A percentile compares a stretch with the other conserved stretches of the same genome.
These are phyloP conservation scores for Sebastes matsubarae DNA, from an alignment of 2,797 vertebrate genomes.

Conservation along the genomic window DNA sequence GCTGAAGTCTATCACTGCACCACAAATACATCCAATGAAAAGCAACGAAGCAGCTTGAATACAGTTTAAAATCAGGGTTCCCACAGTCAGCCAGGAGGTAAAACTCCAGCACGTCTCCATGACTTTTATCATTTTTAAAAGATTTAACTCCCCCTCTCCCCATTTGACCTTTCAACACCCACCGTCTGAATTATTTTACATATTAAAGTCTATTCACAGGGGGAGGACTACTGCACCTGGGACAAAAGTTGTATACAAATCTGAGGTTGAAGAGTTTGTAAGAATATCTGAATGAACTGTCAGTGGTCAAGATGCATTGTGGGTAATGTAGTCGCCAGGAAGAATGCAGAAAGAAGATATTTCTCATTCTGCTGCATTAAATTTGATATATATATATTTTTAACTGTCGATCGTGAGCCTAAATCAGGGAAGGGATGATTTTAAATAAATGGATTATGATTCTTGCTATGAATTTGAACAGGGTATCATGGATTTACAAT, in stretches of 20 bases:
- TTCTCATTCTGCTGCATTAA: no score
- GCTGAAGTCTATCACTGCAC: not conserved
- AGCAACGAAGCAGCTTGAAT: not conserved
- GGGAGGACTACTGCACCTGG: no score
- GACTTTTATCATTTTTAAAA: not conserved
- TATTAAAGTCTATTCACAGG: not conserved
- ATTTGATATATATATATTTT: no score
- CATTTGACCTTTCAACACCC: not conserved
- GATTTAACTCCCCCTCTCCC: not conserved
- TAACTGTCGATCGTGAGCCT: not conserved
- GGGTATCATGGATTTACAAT: no score
- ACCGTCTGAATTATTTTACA: not conserved
- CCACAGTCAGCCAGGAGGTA: conserved; percentile 8
- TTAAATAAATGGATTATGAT: not conserved
- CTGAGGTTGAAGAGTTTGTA: no score
- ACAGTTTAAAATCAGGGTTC: conserved; percentile 13
- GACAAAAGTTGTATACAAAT: no score
- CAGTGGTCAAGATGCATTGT: not conserved
- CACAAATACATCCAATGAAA: not conserved
- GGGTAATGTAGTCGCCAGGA: no score
- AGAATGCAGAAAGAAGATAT: no score
- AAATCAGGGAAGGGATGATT: not conserved
- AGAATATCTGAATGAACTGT: not conserved
- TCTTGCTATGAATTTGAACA: no score
- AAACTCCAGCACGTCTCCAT: not conserved